A percentile compares a stretch with the other conserved stretches of the same genome.
Evolutionary conservation across 1,140 invertebrate genomes (phyloP).

Genomic region (Bombus affinis): DNA sequence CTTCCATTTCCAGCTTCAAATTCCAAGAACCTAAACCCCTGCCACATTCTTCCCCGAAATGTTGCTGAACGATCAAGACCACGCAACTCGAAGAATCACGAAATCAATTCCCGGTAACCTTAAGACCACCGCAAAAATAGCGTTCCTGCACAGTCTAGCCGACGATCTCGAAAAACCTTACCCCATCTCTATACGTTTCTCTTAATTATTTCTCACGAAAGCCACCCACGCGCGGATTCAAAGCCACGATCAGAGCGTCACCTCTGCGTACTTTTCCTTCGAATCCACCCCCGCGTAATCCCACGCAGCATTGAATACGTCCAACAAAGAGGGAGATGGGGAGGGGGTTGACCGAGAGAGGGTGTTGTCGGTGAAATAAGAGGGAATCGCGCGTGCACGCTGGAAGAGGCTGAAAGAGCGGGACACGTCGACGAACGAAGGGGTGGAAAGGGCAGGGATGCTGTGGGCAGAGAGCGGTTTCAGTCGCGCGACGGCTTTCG

Average conservation of each 20-base stretch:
- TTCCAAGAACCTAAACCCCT: too few relatives aligned
- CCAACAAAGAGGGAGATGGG: background rate
- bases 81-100: too few relatives aligned
- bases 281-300: slow-evolving; percentile 20
- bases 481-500: slow-evolving; percentile 79
- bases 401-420: slow-evolving; percentile 54
- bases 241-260: background rate
- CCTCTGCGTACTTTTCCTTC: background rate
- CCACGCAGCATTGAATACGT: slow-evolving; percentile 9
- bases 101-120: too few relatives aligned
- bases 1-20: too few relatives aligned
- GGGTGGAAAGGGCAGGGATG: slow-evolving; percentile 61
- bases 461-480: slow-evolving; percentile 70
- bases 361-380: slow-evolving; percentile 21
- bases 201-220: background rate
- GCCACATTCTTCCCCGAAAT: too few relatives aligned
- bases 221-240: background rate
- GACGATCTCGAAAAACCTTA: too few relatives aligned
- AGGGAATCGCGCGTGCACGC: slow-evolving; percentile 45
- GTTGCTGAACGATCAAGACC: too few relatives aligned
- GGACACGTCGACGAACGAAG: slow-evolving; percentile 16
- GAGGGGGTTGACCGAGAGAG: background rate
- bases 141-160: too few relatives aligned
- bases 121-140: too few relatives aligned
- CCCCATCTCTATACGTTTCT: background rate